Base-by-base conservation (phyloP, 37 sponge, comb jelly and placozoan species). In the Cladorhizidae sp. region DNA sequence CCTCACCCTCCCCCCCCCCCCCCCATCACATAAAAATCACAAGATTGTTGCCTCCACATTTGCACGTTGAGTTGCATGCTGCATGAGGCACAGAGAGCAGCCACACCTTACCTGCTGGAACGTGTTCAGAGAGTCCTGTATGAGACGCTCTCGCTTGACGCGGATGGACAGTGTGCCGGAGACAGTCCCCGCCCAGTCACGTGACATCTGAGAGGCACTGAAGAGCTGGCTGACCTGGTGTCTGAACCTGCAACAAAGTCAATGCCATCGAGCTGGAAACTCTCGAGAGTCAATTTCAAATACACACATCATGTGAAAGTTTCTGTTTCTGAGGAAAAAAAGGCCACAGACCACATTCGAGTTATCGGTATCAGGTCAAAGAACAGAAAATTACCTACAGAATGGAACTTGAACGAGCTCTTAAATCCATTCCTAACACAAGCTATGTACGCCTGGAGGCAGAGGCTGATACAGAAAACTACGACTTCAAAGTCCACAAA, bases 141-240 rank as follows among this genome's bases (percentile, higher is more conserved):
- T 74, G 33, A 92, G 86, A 29, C 69, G 75, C 0, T 83, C 72
- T 25, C 93, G 32, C 52, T 89, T 57, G 18, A 92, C 79, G 49
- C 81, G 17, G 36, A 92, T 26, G 25, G 89, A 82, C 67, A 92
- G 72, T 29, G 86, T 80, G 57, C 74, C 80, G 64, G 85, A 76
- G 26, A 74, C 84, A 25, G 77, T 40, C 32, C 76, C 52, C 28
- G 75, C 51, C 85, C 79, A 77, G 35, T 85, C 80, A 31, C 86
- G 58, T 35, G 31, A 14, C 21, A 64, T 9, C 36, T 52, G 50
- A 8, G 71, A 58, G 42, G 78, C 75, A 22, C 88, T 83, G 25
- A 67, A 79, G 28, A 85, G 76, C 50, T 83, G 86, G 50, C 40
- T 41, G 37, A 93, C 86, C 77, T 85, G 86, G 29, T 81, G 86